These are phyloP conservation scores for Harlomillsia oculata DNA, from an alignment of 1,140 invertebrate species.

Conservation along the genomic window DNA sequence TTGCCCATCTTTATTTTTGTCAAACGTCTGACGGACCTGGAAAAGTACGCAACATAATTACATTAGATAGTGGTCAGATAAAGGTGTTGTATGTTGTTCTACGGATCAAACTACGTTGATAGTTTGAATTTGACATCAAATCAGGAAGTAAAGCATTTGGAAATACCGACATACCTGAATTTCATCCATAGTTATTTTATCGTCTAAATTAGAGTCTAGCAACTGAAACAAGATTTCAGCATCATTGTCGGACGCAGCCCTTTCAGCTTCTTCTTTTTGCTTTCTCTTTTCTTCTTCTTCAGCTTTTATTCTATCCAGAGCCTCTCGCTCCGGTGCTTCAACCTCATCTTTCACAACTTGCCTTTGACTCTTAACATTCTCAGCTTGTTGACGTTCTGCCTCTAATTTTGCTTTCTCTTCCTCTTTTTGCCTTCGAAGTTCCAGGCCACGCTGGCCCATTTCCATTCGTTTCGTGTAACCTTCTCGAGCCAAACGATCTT, in stretches of 20 bases:
- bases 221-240: constrained; percentile 59
- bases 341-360: constrained; percentile 58
- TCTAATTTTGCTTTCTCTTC: constrained; percentile 62
- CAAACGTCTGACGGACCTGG: constrained; percentile 64
- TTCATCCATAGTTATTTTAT: constrained; percentile 60
- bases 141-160: neutral
- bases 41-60: no score
- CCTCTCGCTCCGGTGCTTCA: constrained; percentile 62
- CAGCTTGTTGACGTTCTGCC: constrained; percentile 60
- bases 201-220: constrained; percentile 68
- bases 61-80: no score
- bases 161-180: constrained; percentile 53
- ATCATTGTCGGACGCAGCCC: constrained; percentile 47
- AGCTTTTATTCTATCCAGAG: constrained; percentile 62
- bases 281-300: constrained; percentile 54
- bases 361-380: constrained; percentile 60
- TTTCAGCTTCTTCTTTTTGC: constrained; percentile 49
- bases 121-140: no score
- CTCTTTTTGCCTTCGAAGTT: constrained; percentile 43
- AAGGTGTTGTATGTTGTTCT: no score
- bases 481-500: constrained; percentile 60
- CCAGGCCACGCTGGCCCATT: constrained; percentile 63
- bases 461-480: constrained; percentile 67
- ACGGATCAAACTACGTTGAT: no score
- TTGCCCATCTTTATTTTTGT: constrained; percentile 75